A percentile compares a stretch with the other conserved stretches of the same genome.
Evolutionary conservation across 1,140 invertebrate species (phyloP).

Genomic region (Drosophila pseudoobscura): DNA sequence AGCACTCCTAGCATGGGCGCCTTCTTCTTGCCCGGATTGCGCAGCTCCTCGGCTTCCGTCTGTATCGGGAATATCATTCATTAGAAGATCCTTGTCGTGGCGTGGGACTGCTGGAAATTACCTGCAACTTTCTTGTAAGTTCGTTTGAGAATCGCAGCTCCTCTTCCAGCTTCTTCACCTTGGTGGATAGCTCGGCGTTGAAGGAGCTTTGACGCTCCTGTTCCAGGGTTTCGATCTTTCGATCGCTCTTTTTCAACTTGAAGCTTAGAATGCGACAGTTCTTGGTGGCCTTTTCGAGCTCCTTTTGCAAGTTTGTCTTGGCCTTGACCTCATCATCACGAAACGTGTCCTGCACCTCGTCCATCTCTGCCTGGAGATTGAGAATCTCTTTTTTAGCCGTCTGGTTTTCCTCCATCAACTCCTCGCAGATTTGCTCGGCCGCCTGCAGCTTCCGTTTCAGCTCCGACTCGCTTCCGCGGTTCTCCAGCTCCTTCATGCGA

Average conservation of each 20-base stretch:
- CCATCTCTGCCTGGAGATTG: constrained; percentile 97
- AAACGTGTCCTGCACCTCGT: constrained; percentile 99
- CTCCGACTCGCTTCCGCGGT: constrained; percentile 85
- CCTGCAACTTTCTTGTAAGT: constrained; percentile 85
- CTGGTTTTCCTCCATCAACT: constrained; percentile 98
- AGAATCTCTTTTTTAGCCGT: constrained; percentile 96
- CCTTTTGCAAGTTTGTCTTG: constrained; percentile 96
- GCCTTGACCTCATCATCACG: constrained; percentile 98
- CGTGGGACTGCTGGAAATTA: constrained; percentile 18
- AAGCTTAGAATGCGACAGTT: constrained; percentile 99
- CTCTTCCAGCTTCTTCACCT: constrained; percentile 91
- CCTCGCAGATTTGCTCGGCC: constrained; percentile 94
- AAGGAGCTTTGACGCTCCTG: constrained; percentile 89
- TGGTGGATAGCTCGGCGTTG: constrained; percentile 86
- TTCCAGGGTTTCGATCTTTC: constrained; percentile 94
- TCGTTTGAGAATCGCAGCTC: constrained; percentile 93
- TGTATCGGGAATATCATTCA: constrained; percentile 19
- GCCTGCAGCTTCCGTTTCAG: constrained; percentile 91
- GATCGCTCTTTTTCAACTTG: constrained; percentile 97
- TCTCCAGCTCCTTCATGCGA: constrained; percentile 89
- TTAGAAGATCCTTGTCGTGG: neutral
- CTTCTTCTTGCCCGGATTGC: constrained; percentile 86
- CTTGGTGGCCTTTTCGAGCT: constrained; percentile 97
- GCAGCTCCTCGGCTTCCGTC: constrained; percentile 85
- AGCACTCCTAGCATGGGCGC: constrained; percentile 85